These are phyloP conservation scores for Clunio marinus DNA, from an alignment of 2,888 invertebrate genomes.

Conservation along the genomic window DNA sequence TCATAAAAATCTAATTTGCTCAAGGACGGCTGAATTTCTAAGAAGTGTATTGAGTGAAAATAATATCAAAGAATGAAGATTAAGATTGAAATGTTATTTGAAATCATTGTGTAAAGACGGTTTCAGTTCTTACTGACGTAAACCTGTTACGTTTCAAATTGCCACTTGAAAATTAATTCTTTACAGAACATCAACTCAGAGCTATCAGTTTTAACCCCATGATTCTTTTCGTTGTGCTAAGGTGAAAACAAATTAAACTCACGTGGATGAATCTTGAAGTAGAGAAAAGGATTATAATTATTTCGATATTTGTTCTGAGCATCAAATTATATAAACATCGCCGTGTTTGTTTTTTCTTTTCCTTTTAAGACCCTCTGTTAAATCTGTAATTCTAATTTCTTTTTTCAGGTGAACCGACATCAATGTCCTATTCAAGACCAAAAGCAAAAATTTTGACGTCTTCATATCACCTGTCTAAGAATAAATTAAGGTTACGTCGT, in stretches of 20 bases:
- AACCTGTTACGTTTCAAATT: not conserved
- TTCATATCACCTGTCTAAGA: conserved; percentile 14
- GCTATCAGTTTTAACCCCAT: conserved; percentile 7
- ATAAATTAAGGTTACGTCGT: too few relatives aligned
- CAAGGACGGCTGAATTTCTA: conserved; percentile 16
- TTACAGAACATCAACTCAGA: not conserved
- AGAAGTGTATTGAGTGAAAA: not conserved
- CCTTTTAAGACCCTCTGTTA: not conserved
- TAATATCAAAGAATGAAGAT: not conserved
- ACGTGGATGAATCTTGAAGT: not conserved
- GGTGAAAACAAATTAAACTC: conserved; percentile 16
- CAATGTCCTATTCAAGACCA: not conserved
- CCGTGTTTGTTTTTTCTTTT: conserved; percentile 34
- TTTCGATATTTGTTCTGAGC: not conserved
- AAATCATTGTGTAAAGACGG: too few relatives aligned
- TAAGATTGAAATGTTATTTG: not conserved
- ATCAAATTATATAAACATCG: conserved; percentile 19
- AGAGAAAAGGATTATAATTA: conserved; percentile 12
- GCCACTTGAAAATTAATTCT: conserved; percentile 4
- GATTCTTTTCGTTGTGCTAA: not conserved
- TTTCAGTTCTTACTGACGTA: not conserved
- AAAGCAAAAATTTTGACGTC: not conserved
- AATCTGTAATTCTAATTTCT: conserved; percentile 21
- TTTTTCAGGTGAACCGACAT: not conserved
- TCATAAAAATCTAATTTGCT: too few relatives aligned